A percentile compares a stretch with the other conserved stretches of the same genome.
phyloP scores from a whole-genome alignment of 1,140 invertebrate species.

The Drosophila pruinosa region DNA sequence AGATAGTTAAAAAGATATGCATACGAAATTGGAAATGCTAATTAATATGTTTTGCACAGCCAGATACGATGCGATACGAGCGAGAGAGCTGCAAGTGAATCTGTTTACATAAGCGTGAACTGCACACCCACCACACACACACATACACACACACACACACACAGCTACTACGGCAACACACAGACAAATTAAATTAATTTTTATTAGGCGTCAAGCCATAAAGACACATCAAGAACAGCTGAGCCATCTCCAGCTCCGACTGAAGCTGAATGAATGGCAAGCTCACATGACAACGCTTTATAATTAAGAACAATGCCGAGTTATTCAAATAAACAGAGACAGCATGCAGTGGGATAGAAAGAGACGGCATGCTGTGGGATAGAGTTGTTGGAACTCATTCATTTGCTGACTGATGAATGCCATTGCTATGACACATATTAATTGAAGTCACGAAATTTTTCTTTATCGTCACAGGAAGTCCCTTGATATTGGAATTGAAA shows the following conservation, averaged over 20 bases:
- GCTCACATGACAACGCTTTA: constrained; percentile 79
- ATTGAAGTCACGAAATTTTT: constrained; percentile 24
- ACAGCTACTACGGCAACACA: constrained; percentile 21
- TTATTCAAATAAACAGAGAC: constrained; percentile 59
- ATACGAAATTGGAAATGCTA: constrained; percentile 79
- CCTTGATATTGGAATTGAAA: not conserved
- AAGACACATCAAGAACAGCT: constrained; percentile 73
- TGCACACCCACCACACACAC: constrained; percentile 45
- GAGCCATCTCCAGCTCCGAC: constrained; percentile 28
- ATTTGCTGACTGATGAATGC: constrained; percentile 25
- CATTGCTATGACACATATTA: constrained; percentile 45
- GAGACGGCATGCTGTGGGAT: not conserved
- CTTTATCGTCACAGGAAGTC: constrained; percentile 5
- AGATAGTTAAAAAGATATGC: constrained; percentile 75
- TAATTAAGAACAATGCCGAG: constrained; percentile 77
- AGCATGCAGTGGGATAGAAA: not conserved
- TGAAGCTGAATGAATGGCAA: constrained; percentile 67
- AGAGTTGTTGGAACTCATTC: constrained; percentile 40
- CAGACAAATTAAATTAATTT: constrained; percentile 76
- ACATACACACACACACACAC: constrained; percentile 17
- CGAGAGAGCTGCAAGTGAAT: constrained; percentile 56
- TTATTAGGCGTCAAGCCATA: constrained; percentile 77
- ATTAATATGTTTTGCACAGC: constrained; percentile 80
- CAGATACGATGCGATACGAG: constrained; percentile 62
- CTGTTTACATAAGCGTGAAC: constrained; percentile 75